Conservation (phyloP, 2,113 vertebrate genomes). For the Odocoileus hemionus region DNA sequence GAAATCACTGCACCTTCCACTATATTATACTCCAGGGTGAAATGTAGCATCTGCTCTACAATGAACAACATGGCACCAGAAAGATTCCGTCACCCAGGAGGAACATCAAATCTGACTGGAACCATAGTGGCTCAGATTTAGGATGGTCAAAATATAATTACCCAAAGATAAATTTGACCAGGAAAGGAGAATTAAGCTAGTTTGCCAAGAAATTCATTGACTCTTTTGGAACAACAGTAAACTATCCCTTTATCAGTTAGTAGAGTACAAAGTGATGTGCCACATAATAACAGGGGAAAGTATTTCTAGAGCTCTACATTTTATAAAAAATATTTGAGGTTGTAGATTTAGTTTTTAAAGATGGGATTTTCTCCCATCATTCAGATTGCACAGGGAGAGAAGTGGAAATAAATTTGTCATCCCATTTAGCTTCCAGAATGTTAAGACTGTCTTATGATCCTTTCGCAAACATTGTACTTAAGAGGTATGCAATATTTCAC, state of each 20-base stretch:
- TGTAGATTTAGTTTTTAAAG: neutral
- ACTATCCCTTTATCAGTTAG: neutral
- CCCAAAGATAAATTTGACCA: slow-evolving; percentile 42
- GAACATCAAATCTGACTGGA: neutral
- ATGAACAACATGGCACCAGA: neutral
- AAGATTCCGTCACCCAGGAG: neutral
- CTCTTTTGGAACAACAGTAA: neutral
- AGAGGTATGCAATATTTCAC: neutral
- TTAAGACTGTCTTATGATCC: neutral
- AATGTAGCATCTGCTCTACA: slow-evolving; percentile 45
- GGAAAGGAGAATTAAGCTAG: slow-evolving; percentile 32
- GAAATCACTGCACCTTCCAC: neutral
- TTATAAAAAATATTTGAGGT: neutral
- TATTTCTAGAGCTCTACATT: neutral
- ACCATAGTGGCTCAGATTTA: slow-evolving; percentile 32
- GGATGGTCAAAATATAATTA: slow-evolving; percentile 44
- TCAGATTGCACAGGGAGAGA: neutral
- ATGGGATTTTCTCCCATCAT: neutral
- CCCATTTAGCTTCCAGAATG: neutral
- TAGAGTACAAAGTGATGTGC: neutral
- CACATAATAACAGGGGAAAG: neutral
- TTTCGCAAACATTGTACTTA: neutral
- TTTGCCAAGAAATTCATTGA: slow-evolving; percentile 20
- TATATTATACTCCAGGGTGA: slow-evolving; percentile 23
- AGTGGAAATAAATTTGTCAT: neutral